Conservation (phyloP, 2,113 vertebrate genomes). For the Festucalex cinctus region DNA sequence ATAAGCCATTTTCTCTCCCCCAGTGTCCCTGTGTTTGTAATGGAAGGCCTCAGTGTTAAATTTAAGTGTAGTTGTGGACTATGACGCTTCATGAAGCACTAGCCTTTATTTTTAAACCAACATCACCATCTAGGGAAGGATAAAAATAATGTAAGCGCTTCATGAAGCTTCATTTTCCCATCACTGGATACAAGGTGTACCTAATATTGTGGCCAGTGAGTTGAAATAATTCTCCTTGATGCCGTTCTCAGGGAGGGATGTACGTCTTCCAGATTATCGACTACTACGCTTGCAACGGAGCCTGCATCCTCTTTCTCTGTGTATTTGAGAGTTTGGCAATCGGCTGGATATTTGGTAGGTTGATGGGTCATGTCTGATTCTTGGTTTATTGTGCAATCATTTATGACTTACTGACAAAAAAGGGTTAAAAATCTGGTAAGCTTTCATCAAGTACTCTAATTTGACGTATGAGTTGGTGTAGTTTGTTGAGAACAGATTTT, state of each 20-base stretch:
- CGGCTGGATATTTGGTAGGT: conserved; percentile 70
- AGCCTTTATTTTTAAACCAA: no score
- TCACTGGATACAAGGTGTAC: no score
- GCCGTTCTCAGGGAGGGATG: conserved; percentile 65
- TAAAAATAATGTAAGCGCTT: no score
- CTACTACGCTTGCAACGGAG: conserved; percentile 73
- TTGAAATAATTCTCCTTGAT: not conserved
- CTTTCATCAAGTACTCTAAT: no score
- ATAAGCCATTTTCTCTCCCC: no score
- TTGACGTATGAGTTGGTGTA: no score
- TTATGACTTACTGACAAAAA: not conserved
- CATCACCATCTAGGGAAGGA: no score
- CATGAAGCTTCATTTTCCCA: no score
- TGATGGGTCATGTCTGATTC: not conserved
- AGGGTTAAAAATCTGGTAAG: not conserved
- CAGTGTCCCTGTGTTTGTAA: no score
- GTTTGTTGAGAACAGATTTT: not conserved
- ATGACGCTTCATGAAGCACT: no score
- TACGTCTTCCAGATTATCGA: conserved; percentile 75
- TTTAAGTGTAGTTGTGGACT: no score
- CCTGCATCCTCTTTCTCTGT: conserved; percentile 67
- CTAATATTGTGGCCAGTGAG: conserved; percentile 35
- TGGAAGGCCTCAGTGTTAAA: no score
- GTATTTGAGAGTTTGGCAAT: conserved; percentile 65
- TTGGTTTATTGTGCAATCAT: not conserved